phyloP scores from a whole-genome alignment of 2,113 vertebrate genomes.

The Falcunculus frontatus region DNA sequence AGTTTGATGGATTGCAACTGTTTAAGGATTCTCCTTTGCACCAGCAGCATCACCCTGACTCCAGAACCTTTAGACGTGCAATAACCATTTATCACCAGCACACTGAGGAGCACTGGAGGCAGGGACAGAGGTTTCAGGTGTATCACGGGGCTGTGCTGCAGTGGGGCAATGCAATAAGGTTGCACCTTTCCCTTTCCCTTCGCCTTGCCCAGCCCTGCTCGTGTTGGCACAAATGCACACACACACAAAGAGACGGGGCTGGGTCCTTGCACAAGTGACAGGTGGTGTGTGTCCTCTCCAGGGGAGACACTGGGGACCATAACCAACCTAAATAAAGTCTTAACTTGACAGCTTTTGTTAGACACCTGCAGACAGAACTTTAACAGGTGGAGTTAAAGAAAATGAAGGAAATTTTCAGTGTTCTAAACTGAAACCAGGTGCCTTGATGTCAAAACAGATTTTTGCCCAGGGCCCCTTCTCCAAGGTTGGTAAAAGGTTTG shows the following conservation, averaged over 20 bases:
- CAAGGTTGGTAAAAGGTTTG: not conserved
- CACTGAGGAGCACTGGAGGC: not conserved
- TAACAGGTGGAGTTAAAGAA: not conserved
- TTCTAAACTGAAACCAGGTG: not conserved
- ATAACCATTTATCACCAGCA: not conserved
- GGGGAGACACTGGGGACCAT: not conserved
- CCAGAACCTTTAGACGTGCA: not conserved
- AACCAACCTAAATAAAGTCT: not conserved
- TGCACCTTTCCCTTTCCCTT: not conserved
- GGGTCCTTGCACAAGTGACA: not conserved
- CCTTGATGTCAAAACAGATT: not conserved
- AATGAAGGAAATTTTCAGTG: not conserved
- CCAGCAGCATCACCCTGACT: not conserved
- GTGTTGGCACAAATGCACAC: fast-evolving
- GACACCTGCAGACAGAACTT: not conserved
- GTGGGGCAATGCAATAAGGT: not conserved
- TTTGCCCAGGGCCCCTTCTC: not conserved
- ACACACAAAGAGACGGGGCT: fast-evolving
- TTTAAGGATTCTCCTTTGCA: not conserved
- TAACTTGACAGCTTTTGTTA: fast-evolving
- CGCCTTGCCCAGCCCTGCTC: not conserved
- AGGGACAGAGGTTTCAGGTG: not conserved
- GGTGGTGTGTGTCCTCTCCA: not conserved
- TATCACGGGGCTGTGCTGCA: not conserved
- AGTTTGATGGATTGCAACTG: not conserved